A percentile compares a stretch with the other conserved stretches of the same genome.
Conservation (phyloP, 2,113 vertebrate genomes). For the Albula glossodonta region DNA sequence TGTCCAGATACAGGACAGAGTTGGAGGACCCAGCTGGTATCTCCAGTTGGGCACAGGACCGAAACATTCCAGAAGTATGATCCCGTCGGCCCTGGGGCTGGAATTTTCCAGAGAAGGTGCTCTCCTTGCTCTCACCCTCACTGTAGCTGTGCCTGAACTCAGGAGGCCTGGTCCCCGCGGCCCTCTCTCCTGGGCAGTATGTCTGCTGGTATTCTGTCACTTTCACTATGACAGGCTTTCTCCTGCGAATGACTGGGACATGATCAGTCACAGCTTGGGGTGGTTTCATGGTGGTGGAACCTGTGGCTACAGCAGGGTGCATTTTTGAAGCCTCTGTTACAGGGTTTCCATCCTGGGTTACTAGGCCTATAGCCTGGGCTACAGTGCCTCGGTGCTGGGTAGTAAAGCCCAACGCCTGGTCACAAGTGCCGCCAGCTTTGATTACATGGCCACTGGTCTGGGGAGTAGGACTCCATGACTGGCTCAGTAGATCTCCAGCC, state of each 20-base stretch:
- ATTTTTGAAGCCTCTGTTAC: constrained; percentile 12
- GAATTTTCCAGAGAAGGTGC: neutral
- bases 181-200: constrained; percentile 35
- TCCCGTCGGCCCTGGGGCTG: neutral
- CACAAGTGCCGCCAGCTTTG: neutral
- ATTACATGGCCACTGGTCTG: neutral
- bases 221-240: constrained; percentile 22
- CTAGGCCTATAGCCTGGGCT: too few species aligned
- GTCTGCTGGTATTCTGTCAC: constrained; percentile 37
- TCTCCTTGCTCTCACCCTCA: constrained; percentile 27
- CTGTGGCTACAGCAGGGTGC: neutral
- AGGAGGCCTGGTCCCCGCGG: constrained; percentile 28
- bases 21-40: constrained; percentile 60
- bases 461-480: too few species aligned
- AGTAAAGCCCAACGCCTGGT: too few species aligned
- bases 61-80: constrained; percentile 42
- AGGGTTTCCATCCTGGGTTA: neutral
- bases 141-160: constrained; percentile 32
- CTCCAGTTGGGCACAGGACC: constrained; percentile 65
- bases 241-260: constrained; percentile 28
- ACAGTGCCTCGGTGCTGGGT: too few species aligned
- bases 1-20: constrained; percentile 72
- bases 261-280: constrained; percentile 31
- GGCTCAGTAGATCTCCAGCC: neutral
- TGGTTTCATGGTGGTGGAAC: constrained; percentile 9